These are phyloP conservation scores for Acyrthosiphon pisum DNA, from an alignment of 1,140 invertebrate genomes.

Conservation along the genomic window DNA sequence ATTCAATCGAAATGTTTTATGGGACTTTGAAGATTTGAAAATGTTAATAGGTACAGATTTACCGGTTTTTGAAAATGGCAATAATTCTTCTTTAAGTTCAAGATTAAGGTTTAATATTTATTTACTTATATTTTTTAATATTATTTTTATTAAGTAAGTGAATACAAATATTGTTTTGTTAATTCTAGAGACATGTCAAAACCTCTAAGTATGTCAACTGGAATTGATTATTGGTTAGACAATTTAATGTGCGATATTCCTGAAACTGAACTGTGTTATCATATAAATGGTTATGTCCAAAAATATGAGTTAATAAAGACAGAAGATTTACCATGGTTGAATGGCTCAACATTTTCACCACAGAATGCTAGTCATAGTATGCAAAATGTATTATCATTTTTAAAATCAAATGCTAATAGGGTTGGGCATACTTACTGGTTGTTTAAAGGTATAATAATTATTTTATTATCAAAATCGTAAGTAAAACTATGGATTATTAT, in stretches of 20 bases:
- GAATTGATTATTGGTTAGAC: slow-evolving; percentile 95
- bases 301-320: slow-evolving; percentile 94
- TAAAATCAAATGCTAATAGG: slow-evolving; percentile 92
- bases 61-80: slow-evolving; percentile 89
- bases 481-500: background rate
- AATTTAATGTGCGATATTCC: slow-evolving; percentile 96
- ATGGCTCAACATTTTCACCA: slow-evolving; percentile 85
- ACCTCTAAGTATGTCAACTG: slow-evolving; percentile 91
- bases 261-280: slow-evolving; percentile 93
- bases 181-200: slow-evolving; percentile 77
- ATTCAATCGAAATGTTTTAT: slow-evolving; percentile 81
- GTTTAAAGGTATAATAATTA: slow-evolving; percentile 77
- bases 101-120: slow-evolving; percentile 68
- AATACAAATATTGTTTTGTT: background rate
- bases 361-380: slow-evolving; percentile 87
- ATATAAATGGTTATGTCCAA: slow-evolving; percentile 91
- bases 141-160: background rate
- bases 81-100: slow-evolving; percentile 87
- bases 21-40: slow-evolving; percentile 94
- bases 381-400: slow-evolving; percentile 89
- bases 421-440: slow-evolving; percentile 96
- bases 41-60: slow-evolving; percentile 93
- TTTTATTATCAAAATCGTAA: background rate
- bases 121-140: too few relatives aligned
- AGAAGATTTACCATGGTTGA: slow-evolving; percentile 87